Evolutionary conservation across 2,113 vertebrate species (phyloP).

Genomic region (Chamaetylas fuelleborni): DNA sequence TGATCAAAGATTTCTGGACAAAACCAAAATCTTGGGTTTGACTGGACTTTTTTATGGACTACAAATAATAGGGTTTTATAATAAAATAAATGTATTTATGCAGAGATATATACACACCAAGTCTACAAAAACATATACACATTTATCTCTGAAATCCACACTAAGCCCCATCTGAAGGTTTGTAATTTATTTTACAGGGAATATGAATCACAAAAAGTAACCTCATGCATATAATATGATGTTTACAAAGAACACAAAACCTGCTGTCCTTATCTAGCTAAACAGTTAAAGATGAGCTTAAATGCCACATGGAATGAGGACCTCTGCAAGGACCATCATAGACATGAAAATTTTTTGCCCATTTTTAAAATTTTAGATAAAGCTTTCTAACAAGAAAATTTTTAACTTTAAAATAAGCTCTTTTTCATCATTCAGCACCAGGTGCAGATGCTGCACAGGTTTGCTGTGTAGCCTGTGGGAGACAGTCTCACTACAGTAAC

Average conservation of each 20-base stretch:
- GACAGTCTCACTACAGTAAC: background rate
- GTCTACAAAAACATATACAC: background rate
- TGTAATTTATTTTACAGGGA: constrained; percentile 47
- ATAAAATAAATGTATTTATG: constrained; percentile 38
- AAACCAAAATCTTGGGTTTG: background rate
- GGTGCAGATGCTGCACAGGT: background rate
- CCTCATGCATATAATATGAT: constrained; percentile 9
- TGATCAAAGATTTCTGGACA: background rate
- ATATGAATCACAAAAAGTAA: constrained; percentile 34
- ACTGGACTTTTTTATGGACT: background rate
- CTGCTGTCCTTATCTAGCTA: constrained; percentile 30
- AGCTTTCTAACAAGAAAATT: background rate
- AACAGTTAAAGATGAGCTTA: constrained; percentile 25
- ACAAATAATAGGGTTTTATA: constrained; percentile 18
- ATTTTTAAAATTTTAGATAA: background rate
- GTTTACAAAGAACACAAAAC: constrained; percentile 46
- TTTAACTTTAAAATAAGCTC: background rate
- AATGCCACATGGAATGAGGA: constrained; percentile 11
- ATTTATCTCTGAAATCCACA: constrained; percentile 52
- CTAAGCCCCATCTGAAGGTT: constrained; percentile 32
- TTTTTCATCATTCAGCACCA: background rate
- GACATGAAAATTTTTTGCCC: background rate
- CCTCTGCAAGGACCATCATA: background rate
- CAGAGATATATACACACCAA: background rate
- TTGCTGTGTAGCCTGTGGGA: background rate